A percentile compares a stretch with the other conserved stretches of the same genome.
Evolutionary conservation across 2,888 invertebrate species (phyloP).

Genomic region (Parascotia fuliginaria): DNA sequence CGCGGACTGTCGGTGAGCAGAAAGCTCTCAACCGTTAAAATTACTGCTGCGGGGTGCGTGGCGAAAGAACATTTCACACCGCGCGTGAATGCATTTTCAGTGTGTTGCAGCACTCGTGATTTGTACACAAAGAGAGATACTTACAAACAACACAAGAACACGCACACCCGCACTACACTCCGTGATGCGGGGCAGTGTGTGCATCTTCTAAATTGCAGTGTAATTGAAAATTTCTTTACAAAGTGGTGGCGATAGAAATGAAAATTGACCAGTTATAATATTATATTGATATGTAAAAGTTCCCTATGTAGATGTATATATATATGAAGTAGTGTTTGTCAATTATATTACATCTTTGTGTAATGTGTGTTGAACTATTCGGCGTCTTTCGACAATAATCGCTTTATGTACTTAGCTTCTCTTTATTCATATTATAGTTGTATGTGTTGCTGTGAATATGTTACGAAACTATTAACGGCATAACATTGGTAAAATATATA

Average conservation of each 20-base stretch:
- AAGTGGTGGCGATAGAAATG: background rate
- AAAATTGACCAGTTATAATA: conserved; percentile 7
- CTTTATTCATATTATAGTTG: background rate
- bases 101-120: too few relatives aligned
- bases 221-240: background rate
- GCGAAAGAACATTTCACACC: too few relatives aligned
- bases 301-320: conserved; percentile 4
- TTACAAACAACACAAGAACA: too few relatives aligned
- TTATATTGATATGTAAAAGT: conserved; percentile 4
- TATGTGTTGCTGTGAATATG: conserved; percentile 21
- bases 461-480: background rate
- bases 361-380: conserved; percentile 24
- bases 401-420: conserved; percentile 27
- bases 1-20: too few relatives aligned
- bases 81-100: too few relatives aligned
- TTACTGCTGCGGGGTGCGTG: too few relatives aligned
- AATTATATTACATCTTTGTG: conserved; percentile 36
- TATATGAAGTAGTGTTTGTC: conserved; percentile 29
- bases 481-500: background rate
- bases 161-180: too few relatives aligned
- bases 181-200: too few relatives aligned
- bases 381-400: conserved; percentile 39
- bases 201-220: too few relatives aligned
- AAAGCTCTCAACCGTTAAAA: too few relatives aligned
- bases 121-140: too few relatives aligned